Evolutionary conservation across 2,797 vertebrate species (phyloP).

Genomic region (Syndactyla subalaris): DNA sequence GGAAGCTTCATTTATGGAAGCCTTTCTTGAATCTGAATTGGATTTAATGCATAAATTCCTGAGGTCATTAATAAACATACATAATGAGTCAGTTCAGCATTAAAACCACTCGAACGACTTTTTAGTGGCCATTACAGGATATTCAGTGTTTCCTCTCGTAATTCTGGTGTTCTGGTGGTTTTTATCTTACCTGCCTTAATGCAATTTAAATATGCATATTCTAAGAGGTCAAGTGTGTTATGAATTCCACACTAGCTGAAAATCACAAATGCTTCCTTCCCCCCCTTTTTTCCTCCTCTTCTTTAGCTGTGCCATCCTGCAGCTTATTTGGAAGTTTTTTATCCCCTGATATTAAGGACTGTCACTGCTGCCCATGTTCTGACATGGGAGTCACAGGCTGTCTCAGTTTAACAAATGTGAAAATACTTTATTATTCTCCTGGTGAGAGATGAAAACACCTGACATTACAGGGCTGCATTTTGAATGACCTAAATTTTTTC

Average conservation of each 20-base stretch:
- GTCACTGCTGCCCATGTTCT: neutral
- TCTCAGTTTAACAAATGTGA: neutral
- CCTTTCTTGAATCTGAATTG: neutral
- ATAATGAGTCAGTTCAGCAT: neutral
- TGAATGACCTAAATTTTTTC: neutral
- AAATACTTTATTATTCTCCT: neutral
- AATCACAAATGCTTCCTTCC: neutral
- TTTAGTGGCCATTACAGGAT: neutral
- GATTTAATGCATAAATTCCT: neutral
- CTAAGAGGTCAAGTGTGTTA: neutral
- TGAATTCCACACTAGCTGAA: neutral
- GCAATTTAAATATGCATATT: neutral
- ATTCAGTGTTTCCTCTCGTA: neutral
- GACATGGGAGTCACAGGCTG: neutral
- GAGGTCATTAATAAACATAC: neutral
- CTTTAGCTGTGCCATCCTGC: neutral
- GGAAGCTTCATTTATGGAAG: neutral
- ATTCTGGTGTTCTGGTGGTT: neutral
- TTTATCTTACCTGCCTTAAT: neutral
- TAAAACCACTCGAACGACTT: neutral
- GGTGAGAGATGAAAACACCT: neutral
- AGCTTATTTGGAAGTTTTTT: neutral
- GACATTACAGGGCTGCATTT: neutral
- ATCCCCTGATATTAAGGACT: fast-evolving
- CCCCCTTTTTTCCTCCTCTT: neutral